These are phyloP conservation scores for Hyperoodon ampullatus DNA, from an alignment of 2,113 vertebrate genomes.

Conservation along the genomic window DNA sequence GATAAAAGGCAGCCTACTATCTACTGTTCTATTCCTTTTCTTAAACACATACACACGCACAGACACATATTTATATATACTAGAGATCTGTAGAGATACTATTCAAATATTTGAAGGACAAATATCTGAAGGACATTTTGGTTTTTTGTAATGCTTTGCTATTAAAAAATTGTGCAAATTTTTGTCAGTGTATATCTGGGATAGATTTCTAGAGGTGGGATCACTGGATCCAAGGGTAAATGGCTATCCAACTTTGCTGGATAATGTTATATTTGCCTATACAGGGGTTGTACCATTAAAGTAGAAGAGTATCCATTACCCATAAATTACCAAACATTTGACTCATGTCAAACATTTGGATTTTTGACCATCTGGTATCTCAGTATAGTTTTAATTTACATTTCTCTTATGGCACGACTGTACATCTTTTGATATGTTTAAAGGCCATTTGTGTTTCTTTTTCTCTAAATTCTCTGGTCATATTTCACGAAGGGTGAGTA, in stretches of 20 bases:
- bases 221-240: background rate
- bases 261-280: background rate
- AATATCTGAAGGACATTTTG: background rate
- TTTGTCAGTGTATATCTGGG: background rate
- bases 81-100: background rate
- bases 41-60: background rate
- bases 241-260: background rate
- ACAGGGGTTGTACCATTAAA: background rate
- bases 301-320: background rate
- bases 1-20: background rate
- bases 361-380: slow-evolving; percentile 13
- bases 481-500: background rate
- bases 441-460: slow-evolving; percentile 22
- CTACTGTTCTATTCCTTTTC: background rate
- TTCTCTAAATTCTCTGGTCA: slow-evolving; percentile 40
- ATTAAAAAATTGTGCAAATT: background rate
- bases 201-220: background rate
- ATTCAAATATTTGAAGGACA: no score
- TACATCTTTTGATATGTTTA: background rate
- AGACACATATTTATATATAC: background rate
- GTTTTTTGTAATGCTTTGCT: background rate
- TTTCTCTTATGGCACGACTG: background rate
- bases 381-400: slow-evolving; percentile 31
- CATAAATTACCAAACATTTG: background rate
- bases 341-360: background rate